Base-by-base conservation (phyloP, 2,113 vertebrate species). In the Gymnorhina tibicen region DNA sequence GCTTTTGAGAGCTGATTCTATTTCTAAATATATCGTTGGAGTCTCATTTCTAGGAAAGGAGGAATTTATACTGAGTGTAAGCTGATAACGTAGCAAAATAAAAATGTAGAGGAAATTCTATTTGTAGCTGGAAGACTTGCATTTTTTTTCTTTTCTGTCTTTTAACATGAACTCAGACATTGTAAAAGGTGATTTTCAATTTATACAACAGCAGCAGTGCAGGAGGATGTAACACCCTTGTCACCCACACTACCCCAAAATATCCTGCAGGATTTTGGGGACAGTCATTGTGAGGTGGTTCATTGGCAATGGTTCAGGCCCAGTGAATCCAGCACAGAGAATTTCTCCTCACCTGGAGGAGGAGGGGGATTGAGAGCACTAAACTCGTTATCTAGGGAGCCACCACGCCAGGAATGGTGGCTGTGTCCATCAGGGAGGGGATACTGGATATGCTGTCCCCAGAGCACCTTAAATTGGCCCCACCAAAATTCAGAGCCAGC, bases 21-120 rank as follows among this genome's bases (percentile, higher is more conserved):
- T 91, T 93, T 96, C 91, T 93, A 96, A 93, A 96, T 96, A 85
- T 96, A 97, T 90, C 96, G 27, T 35, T 87, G 32, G 62, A 74
- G 55, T 87, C 72, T 94, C 72, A 69, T 94, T 93, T 96, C 96
- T 87, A 92, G 83, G 73, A 92, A 92, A 81, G 56, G 42, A 91
- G n/a, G n/a, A 63, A 85, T 91, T 96, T 87, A 76, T 46, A 22
- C 18, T 7, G 74, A 82, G 46, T 30, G 24, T 86, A 93, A 86
- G 52, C 47, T 88, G 85, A 77, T 93, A 93, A 91, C 52, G 15
- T 64, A 84, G 69, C 79, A 89, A 82, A 93, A 96, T 88, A 62
- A 91, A 95, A 96, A 93, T 82, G 56, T 5, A 82, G 86, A 37
- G 78, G 32, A 91, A 85, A 87, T 79, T 83, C 78, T 92, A 20